A percentile compares a stretch with the other conserved stretches of the same genome.
Conservation (phyloP, 1,140 invertebrate species). For the Colletes latitarsis region DNA sequence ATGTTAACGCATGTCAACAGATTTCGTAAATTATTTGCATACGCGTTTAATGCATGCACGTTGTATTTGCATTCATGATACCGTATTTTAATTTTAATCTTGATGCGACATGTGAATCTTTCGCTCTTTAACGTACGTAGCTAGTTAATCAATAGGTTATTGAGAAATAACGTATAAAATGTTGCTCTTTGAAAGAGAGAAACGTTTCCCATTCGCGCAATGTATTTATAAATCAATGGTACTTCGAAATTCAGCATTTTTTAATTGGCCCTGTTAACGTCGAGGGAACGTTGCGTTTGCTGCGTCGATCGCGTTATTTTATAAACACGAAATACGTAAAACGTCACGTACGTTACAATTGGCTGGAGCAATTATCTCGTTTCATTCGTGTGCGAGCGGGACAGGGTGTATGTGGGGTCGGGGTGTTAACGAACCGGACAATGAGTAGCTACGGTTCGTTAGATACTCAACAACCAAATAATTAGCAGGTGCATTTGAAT, state of each 20-base stretch:
- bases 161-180: background rate
- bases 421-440: conserved; percentile 68
- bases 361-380: conserved; percentile 52
- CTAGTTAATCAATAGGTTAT: no score
- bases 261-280: background rate
- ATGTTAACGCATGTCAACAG: no score
- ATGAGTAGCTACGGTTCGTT: conserved; percentile 68
- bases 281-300: background rate
- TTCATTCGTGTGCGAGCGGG: conserved; percentile 20
- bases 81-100: no score
- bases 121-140: no score
- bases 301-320: conserved; percentile 13
- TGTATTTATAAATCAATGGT: background rate
- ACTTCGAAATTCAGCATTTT: background rate
- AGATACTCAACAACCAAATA: conserved; percentile 71
- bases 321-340: conserved; percentile 15
- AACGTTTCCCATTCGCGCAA: background rate
- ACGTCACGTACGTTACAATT: conserved; percentile 39
- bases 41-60: no score
- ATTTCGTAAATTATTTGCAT: no score
- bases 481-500: conserved; percentile 55
- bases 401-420: conserved; percentile 29
- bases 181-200: background rate
- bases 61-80: no score
- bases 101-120: no score